A percentile compares a stretch with the other conserved stretches of the same genome.
Conservation (phyloP, 2,113 vertebrate species). For the Oostethus manadensis region DNA sequence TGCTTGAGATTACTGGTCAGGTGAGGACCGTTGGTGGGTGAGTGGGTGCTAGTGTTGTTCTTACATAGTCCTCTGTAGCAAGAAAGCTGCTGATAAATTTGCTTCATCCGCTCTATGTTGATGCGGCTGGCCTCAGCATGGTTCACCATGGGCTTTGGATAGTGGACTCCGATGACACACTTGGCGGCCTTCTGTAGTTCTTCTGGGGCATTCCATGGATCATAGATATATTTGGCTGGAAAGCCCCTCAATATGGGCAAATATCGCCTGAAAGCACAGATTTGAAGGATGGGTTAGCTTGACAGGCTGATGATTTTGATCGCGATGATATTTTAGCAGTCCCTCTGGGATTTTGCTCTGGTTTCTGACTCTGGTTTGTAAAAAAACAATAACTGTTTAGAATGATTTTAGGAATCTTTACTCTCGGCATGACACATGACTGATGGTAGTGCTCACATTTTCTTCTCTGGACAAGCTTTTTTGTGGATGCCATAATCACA, state of each 20-base stretch:
- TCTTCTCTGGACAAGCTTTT: too few species aligned
- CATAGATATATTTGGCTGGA: constrained; percentile 92
- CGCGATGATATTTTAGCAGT: background rate
- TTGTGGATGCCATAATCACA: too few species aligned
- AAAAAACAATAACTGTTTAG: too few species aligned
- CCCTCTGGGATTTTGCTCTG: too few species aligned
- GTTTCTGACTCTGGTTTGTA: too few species aligned
- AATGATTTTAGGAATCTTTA: too few species aligned
- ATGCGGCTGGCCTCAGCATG: constrained; percentile 88
- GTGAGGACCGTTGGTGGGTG: too few species aligned
- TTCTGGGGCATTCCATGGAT: constrained; percentile 94
- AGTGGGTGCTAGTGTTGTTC: constrained; percentile 5
- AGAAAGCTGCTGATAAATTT: constrained; percentile 94
- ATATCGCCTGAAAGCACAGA: constrained; percentile 75
- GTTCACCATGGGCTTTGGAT: constrained; percentile 93
- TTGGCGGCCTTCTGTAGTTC: constrained; percentile 87
- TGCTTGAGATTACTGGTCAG: too few species aligned
- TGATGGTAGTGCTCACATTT: too few species aligned
- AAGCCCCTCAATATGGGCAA: constrained; percentile 87
- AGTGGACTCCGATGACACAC: constrained; percentile 87
- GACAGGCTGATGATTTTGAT: background rate
- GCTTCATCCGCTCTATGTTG: constrained; percentile 95
- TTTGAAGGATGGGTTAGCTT: constrained; percentile 3
- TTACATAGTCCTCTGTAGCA: constrained; percentile 88
- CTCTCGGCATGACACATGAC: too few species aligned